These are phyloP conservation scores for Nomada ruficornis DNA, from an alignment of 2,888 invertebrate species.

Conservation along the genomic window DNA sequence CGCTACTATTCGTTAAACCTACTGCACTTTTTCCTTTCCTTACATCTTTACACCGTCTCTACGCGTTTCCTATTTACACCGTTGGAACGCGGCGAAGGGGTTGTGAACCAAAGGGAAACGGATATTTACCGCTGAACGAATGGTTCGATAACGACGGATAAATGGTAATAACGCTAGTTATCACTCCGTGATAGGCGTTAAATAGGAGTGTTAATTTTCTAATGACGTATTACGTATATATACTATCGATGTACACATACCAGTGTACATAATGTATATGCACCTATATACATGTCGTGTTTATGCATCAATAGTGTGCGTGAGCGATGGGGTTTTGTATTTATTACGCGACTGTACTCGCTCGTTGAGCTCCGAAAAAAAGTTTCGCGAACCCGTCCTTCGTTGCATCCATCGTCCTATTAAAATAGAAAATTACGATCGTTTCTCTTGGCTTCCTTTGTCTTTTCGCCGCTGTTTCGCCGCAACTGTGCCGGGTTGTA, in stretches of 20 bases:
- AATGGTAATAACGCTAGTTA: slow-evolving; percentile 2
- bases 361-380: slow-evolving; percentile 34
- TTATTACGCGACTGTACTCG: slow-evolving; percentile 39
- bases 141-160: slow-evolving; percentile 25
- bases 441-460: not conserved
- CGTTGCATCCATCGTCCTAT: slow-evolving; percentile 35
- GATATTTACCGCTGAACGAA: slow-evolving; percentile 22
- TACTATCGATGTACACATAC: slow-evolving; percentile 26
- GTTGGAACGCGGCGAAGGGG: slow-evolving; percentile 26
- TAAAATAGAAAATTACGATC: slow-evolving; percentile 48
- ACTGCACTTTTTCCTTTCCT: slow-evolving; percentile 31
- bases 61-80: slow-evolving; percentile 56
- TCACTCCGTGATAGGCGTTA: slow-evolving; percentile 11
- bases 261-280: slow-evolving; percentile 36
- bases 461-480: slow-evolving; percentile 16
- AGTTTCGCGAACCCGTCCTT: slow-evolving; percentile 38
- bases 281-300: slow-evolving; percentile 34
- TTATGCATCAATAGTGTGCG: slow-evolving; percentile 58
- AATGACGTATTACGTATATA: slow-evolving; percentile 27
- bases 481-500: slow-evolving; percentile 8
- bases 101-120: slow-evolving; percentile 27
- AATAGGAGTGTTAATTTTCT: slow-evolving; percentile 21
- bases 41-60: slow-evolving; percentile 58
- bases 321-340: slow-evolving; percentile 47
- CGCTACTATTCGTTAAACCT: slow-evolving; percentile 50